A percentile compares a stretch with the other conserved stretches of the same genome.
These are phyloP conservation scores for Aplysia californica DNA, from an alignment of 1,140 invertebrate species.

Conservation along the genomic window DNA sequence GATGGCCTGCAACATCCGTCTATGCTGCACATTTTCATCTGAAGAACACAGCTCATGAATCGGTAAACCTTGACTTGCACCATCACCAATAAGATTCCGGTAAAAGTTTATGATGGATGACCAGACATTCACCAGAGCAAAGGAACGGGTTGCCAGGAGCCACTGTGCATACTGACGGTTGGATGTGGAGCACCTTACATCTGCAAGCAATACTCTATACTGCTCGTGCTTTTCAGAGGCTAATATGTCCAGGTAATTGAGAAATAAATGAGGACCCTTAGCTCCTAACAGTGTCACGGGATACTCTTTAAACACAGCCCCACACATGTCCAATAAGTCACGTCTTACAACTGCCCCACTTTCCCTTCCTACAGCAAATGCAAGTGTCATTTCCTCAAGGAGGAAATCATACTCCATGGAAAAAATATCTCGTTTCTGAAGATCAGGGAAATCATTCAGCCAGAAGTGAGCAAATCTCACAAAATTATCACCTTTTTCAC, in stretches of 20 bases:
- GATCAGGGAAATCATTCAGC: slow-evolving; percentile 60
- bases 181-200: slow-evolving; percentile 63
- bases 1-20: slow-evolving; percentile 54
- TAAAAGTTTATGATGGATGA: slow-evolving; percentile 64
- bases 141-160: slow-evolving; percentile 61
- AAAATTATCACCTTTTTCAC: slow-evolving; percentile 58
- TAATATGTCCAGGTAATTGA: slow-evolving; percentile 64
- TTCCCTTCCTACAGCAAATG: slow-evolving; percentile 61
- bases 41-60: slow-evolving; percentile 24
- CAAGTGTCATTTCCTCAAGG: slow-evolving; percentile 60
- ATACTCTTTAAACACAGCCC: slow-evolving; percentile 65
- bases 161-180: slow-evolving; percentile 65
- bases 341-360: slow-evolving; percentile 48
- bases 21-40: slow-evolving; percentile 38
- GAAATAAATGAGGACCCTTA: slow-evolving; percentile 58
- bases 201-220: slow-evolving; percentile 61
- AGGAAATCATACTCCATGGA: slow-evolving; percentile 64
- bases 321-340: slow-evolving; percentile 55
- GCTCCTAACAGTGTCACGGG: slow-evolving; percentile 56
- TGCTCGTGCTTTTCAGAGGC: slow-evolving; percentile 57
- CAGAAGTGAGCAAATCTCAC: slow-evolving; percentile 67
- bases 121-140: slow-evolving; percentile 65
- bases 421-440: slow-evolving; percentile 61
- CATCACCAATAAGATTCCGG: slow-evolving; percentile 46
- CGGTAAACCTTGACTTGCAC: slow-evolving; percentile 24